Evolutionary conservation across 2,113 vertebrate species (phyloP).

Genomic region (Archilochus colubris): DNA sequence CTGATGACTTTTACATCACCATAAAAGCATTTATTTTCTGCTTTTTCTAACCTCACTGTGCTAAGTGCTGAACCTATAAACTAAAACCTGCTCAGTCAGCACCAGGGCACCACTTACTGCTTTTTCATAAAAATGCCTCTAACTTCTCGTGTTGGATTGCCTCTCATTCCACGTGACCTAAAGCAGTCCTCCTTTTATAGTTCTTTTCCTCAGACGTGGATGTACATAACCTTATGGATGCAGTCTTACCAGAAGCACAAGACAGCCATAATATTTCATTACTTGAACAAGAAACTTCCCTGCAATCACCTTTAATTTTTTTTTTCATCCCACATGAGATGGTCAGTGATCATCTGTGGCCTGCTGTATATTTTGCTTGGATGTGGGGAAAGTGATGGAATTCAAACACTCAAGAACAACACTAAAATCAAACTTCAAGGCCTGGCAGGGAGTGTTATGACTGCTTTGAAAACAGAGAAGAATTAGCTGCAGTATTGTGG

Average conservation of each 20-base stretch:
- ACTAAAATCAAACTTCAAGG: neutral
- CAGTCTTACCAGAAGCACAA: neutral
- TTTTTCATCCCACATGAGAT: neutral
- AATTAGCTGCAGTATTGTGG: neutral
- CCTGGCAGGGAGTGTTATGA: neutral
- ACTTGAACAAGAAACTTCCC: neutral
- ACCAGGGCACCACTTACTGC: too few relatives aligned
- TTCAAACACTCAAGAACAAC: neutral
- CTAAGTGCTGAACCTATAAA: neutral
- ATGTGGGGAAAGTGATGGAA: neutral
- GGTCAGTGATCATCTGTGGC: neutral
- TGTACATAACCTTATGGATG: neutral
- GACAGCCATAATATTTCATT: neutral
- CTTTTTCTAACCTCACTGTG: neutral
- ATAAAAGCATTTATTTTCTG: neutral
- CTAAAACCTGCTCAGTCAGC: fast-evolving
- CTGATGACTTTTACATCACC: neutral
- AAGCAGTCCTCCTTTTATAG: neutral
- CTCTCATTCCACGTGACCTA: neutral
- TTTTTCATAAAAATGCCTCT: neutral
- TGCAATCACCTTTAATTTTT: neutral
- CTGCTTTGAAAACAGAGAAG: neutral
- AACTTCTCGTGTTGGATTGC: neutral
- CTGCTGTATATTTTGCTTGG: neutral
- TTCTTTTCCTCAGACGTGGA: too few relatives aligned